phyloP scores from a whole-genome alignment of 2,888 invertebrate genomes.

The Cephonodes hylas region DNA sequence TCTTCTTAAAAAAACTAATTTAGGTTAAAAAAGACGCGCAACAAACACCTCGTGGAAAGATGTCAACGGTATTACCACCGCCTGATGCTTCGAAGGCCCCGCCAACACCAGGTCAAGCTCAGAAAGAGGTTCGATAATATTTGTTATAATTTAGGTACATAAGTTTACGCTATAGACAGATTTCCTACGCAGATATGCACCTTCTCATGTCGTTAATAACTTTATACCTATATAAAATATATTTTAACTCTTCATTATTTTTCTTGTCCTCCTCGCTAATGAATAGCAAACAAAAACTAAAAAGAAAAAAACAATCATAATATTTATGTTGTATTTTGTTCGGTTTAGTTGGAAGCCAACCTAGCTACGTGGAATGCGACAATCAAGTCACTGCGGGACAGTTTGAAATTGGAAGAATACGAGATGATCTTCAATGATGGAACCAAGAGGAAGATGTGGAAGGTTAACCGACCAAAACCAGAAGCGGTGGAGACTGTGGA shows the following conservation, averaged over 20 bases:
- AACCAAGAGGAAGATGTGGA: conserved; percentile 60
- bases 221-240: background rate
- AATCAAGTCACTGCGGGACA: conserved; percentile 55
- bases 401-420: conserved; percentile 60
- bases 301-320: background rate
- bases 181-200: no score
- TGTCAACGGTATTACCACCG: conserved; percentile 14
- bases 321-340: background rate
- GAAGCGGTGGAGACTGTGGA: conserved; percentile 66
- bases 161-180: no score
- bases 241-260: no score
- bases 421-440: conserved; percentile 61
- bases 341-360: conserved; percentile 46
- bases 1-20: background rate
- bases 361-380: conserved; percentile 53
- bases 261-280: no score
- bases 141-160: background rate
- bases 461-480: conserved; percentile 59
- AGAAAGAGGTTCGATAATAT: conserved; percentile 35
- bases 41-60: conserved; percentile 12
- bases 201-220: background rate
- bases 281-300: no score
- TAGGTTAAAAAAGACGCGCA: conserved; percentile 35
- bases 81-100: conserved; percentile 15
- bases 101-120: conserved; percentile 31